These are phyloP conservation scores for Tetrapedia diversipes DNA, from an alignment of 2,888 invertebrate genomes.

Conservation along the genomic window DNA sequence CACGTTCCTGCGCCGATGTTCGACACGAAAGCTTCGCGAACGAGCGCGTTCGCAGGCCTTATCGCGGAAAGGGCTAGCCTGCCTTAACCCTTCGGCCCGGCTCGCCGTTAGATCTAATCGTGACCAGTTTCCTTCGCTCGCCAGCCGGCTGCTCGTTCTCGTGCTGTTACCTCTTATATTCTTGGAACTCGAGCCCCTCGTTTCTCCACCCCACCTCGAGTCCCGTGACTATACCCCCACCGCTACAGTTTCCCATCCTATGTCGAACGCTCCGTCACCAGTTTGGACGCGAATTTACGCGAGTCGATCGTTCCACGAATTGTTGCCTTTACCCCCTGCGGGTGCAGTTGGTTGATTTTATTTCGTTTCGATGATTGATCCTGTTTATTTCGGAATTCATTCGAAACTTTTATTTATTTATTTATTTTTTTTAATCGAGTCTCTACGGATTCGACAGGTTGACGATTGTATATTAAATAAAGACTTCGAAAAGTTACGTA, in stretches of 20 bases:
- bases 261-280: constrained; percentile 35
- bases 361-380: no score
- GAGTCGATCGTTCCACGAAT: constrained; percentile 20
- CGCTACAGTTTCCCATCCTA: no score
- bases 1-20: constrained; percentile 60
- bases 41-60: constrained; percentile 74
- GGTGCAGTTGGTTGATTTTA: no score
- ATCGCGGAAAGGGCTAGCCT: constrained; percentile 68
- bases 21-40: constrained; percentile 75
- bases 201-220: constrained; percentile 2
- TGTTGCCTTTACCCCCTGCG: no score
- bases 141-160: constrained; percentile 67
- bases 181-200: constrained; percentile 44
- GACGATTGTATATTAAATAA: no score
- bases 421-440: no score
- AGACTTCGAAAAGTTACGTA: no score
- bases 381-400: no score
- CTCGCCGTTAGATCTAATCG: constrained; percentile 70
- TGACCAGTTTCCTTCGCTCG: constrained; percentile 62
- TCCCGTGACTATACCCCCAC: no score
- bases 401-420: no score
- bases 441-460: no score
- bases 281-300: constrained; percentile 18
- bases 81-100: constrained; percentile 49
- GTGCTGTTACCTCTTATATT: constrained; percentile 62